Conservation (phyloP, 2,113 vertebrate genomes). For the Neolamprologus variostigma region DNA sequence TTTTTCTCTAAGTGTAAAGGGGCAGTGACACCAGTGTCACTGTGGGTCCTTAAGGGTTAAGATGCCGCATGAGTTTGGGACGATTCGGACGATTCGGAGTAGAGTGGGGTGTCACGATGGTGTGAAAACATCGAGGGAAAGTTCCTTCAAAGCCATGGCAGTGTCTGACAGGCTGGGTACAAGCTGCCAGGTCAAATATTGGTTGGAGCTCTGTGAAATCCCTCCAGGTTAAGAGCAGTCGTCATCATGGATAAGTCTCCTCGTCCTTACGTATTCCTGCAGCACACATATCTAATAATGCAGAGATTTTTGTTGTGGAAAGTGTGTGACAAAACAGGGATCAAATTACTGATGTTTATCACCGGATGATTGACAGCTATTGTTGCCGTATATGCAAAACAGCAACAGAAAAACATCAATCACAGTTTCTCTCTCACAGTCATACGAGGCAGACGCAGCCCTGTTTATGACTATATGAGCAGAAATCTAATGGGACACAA, state of each 20-base stretch:
- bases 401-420: neutral
- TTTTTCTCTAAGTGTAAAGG: too few species aligned
- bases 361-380: neutral
- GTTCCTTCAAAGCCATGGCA: constrained; percentile 25
- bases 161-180: constrained; percentile 31
- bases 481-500: neutral
- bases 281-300: neutral
- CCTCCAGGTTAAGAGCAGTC: neutral
- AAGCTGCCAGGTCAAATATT: constrained; percentile 56
- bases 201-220: constrained; percentile 18
- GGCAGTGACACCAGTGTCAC: too few species aligned
- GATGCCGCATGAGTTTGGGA: neutral
- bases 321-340: neutral
- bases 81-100: constrained; percentile 6
- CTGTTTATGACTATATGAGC: neutral
- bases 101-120: constrained; percentile 2
- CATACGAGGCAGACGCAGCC: neutral
- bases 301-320: neutral
- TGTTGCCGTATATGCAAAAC: neutral
- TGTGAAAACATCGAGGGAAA: neutral
- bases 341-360: neutral
- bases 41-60: too few species aligned
- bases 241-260: constrained; percentile 1
- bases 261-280: neutral
- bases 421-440: neutral